Evolutionary conservation across 2,888 invertebrate genomes (phyloP).

Genomic region (Drosophila monieri): DNA sequence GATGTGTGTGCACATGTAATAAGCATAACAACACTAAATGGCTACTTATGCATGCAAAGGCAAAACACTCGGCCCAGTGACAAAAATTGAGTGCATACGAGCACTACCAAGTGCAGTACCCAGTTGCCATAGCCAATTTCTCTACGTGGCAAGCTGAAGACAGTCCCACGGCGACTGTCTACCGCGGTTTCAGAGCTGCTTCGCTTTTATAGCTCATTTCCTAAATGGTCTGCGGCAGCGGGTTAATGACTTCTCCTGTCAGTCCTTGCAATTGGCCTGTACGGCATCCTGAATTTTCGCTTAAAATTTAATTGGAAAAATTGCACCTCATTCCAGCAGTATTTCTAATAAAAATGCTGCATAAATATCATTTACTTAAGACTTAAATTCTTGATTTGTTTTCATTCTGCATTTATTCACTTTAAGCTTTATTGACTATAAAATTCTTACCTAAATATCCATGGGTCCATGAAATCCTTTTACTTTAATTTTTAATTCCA

Average conservation of each 20-base stretch:
- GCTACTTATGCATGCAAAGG: constrained; percentile 74
- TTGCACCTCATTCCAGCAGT: neutral
- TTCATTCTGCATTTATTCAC: neutral
- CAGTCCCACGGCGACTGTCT: constrained; percentile 33
- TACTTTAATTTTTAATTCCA: neutral
- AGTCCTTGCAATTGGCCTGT: constrained; percentile 43
- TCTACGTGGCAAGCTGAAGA: constrained; percentile 32
- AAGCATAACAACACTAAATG: constrained; percentile 78
- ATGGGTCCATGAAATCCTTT: neutral
- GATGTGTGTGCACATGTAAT: constrained; percentile 57
- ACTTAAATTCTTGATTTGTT: no score
- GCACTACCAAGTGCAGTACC: constrained; percentile 55
- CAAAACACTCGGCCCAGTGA: constrained; percentile 52
- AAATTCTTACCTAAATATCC: neutral
- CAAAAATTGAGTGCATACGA: constrained; percentile 77
- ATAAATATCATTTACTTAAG: no score
- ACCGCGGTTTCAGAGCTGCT: constrained; percentile 34
- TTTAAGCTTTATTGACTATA: neutral
- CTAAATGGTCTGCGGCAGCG: constrained; percentile 73
- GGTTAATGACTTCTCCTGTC: constrained; percentile 26
- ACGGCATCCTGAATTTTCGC: constrained; percentile 14
- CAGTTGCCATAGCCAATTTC: constrained; percentile 73
- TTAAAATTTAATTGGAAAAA: neutral
- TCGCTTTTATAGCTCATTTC: constrained; percentile 78
- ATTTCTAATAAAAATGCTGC: neutral